Evolutionary conservation across 2,113 vertebrate genomes (phyloP).

Genomic region (Morphnarchus princeps): DNA sequence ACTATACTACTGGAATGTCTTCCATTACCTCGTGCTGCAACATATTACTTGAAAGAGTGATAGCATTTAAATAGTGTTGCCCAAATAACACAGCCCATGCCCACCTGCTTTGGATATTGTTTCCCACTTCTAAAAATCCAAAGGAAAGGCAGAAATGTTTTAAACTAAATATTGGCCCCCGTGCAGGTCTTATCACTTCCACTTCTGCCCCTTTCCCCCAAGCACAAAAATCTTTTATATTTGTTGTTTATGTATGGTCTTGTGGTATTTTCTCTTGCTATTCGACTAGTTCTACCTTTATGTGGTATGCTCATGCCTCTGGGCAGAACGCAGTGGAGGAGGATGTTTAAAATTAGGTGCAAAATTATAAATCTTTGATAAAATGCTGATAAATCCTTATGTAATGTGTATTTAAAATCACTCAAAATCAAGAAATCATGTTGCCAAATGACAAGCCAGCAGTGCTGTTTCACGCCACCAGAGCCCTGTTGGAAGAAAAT

Average conservation of each 20-base stretch:
- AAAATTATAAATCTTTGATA: background rate
- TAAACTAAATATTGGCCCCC: background rate
- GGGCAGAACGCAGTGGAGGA: background rate
- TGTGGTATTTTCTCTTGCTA: background rate
- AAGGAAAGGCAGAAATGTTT: background rate
- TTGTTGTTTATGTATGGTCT: background rate
- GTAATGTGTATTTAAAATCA: background rate
- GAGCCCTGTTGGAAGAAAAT: background rate
- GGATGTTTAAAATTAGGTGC: constrained; percentile 1
- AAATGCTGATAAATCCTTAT: background rate
- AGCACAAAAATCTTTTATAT: background rate
- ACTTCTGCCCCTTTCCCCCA: background rate
- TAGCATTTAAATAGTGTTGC: background rate
- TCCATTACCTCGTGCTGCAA: background rate
- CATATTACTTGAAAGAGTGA: background rate
- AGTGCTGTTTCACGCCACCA: background rate
- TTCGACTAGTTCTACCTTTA: background rate
- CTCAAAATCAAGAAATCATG: background rate
- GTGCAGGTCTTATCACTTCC: background rate
- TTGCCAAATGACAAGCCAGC: background rate
- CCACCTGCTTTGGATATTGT: background rate
- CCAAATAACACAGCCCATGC: background rate
- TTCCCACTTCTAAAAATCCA: background rate
- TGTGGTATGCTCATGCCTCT: background rate
- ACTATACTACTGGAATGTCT: background rate